Conservation (phyloP, 2,797 vertebrate genomes). For the Perdix hodgsoniae region DNA sequence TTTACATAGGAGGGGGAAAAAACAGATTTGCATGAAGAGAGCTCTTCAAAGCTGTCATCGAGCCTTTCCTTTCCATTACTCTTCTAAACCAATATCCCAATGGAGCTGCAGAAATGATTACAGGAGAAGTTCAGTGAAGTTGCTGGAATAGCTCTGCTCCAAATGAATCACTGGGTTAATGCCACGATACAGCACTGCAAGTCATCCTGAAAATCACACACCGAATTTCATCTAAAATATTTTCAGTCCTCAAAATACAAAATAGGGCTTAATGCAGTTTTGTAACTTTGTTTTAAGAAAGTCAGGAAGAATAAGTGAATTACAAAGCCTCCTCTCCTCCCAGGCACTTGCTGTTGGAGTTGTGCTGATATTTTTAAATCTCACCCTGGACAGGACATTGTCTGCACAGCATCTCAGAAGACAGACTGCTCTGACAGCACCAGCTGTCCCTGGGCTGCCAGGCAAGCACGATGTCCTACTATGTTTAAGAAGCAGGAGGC, state of each 20-base stretch:
- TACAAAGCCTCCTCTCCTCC: not conserved
- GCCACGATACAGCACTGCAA: not conserved
- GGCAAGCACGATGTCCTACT: not conserved
- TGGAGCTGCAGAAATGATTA: conserved; percentile 42
- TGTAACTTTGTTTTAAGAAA: not conserved
- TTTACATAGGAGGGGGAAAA: conserved; percentile 43
- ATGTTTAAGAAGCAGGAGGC: conserved; percentile 41
- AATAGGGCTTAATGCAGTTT: not conserved
- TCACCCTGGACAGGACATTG: conserved; percentile 11
- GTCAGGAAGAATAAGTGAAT: not conserved
- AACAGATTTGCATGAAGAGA: conserved; percentile 56
- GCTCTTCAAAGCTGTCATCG: conserved; percentile 48
- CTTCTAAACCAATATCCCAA: conserved; percentile 43
- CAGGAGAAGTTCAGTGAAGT: conserved; percentile 14
- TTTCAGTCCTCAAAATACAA: not conserved
- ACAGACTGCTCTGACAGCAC: conserved; percentile 38
- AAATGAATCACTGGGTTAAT: not conserved
- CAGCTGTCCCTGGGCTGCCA: conserved; percentile 42
- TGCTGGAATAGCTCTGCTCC: conserved; percentile 3
- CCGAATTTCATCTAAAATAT: not conserved
- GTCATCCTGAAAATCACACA: not conserved
- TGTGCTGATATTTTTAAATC: not conserved
- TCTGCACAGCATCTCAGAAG: not conserved
- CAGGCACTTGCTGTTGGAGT: not conserved
- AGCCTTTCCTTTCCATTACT: conserved; percentile 3